Evolutionary conservation across 2,113 vertebrate species (phyloP).

Genomic region (Dromas ardeola): DNA sequence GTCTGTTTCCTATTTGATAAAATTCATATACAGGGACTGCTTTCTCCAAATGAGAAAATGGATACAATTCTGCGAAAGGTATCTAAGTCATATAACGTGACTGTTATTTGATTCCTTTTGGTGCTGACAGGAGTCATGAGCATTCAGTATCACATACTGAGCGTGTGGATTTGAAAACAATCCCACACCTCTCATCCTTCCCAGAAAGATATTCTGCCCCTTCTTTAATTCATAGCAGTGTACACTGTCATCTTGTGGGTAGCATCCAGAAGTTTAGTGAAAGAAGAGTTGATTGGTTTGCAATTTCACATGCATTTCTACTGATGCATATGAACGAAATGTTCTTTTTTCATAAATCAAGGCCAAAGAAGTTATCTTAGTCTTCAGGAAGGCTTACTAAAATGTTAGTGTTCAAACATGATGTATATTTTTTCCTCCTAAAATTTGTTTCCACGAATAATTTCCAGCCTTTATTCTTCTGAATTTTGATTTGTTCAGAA

Average conservation of each 20-base stretch:
- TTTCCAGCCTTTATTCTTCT: not conserved
- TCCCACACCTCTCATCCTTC: not conserved
- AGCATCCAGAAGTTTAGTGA: not conserved
- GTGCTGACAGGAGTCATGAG: not conserved
- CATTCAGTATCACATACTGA: not conserved
- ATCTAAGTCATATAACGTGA: not conserved
- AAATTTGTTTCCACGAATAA: not conserved
- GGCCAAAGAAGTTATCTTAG: not conserved
- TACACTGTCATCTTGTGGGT: not conserved
- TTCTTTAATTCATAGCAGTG: not conserved
- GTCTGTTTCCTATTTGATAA: not conserved
- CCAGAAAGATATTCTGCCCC: not conserved
- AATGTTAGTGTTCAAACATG: not conserved
- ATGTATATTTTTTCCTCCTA: not conserved
- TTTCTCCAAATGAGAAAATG: not conserved
- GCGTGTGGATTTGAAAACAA: not conserved
- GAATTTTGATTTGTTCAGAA: not conserved
- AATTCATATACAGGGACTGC: not conserved
- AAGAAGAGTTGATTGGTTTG: not conserved
- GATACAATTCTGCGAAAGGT: not conserved
- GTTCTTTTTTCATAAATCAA: not conserved
- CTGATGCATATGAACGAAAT: not conserved
- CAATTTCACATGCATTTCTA: not conserved
- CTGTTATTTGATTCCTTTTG: not conserved
- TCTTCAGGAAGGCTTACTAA: not conserved